Percentiles rank a stretch among this genome's conserved stretches.
These are phyloP conservation scores for Piscicola geometra DNA, from an alignment of 2,888 invertebrate genomes.

Conservation along the genomic window DNA sequence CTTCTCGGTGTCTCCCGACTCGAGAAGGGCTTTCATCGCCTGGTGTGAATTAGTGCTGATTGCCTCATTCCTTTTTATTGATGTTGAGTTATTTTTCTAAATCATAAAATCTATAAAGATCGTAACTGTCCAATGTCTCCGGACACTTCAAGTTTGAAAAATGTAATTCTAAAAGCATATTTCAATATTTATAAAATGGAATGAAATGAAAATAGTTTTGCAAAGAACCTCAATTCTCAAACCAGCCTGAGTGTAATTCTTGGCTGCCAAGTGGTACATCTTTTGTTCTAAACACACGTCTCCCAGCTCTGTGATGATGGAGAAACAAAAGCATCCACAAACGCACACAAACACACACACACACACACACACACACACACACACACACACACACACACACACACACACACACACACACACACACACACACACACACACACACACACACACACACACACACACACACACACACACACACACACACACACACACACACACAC, in stretches of 20 bases:
- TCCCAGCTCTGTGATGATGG: slow-evolving; percentile 77
- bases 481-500: slow-evolving; percentile 19
- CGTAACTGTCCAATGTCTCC: not conserved
- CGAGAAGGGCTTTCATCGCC: slow-evolving; percentile 91
- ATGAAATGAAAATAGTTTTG: not conserved
- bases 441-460: slow-evolving; percentile 22
- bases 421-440: slow-evolving; percentile 16
- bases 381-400: slow-evolving; percentile 19
- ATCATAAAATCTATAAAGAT: not conserved
- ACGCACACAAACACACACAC: slow-evolving; percentile 14
- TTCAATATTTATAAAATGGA: not conserved
- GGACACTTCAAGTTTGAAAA: not conserved
- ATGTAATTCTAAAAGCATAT: not conserved
- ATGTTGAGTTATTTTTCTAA: too few relatives aligned
- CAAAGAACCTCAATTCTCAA: slow-evolving; percentile 70
- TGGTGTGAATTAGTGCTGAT: slow-evolving; percentile 52
- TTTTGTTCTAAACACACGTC: slow-evolving; percentile 86
- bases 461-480: slow-evolving; percentile 23
- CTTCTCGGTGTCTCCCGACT: slow-evolving; percentile 94
- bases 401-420: slow-evolving; percentile 11
- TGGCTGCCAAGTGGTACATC: slow-evolving; percentile 91
- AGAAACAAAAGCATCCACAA: too few relatives aligned
- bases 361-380: slow-evolving; percentile 23
- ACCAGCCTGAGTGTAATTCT: slow-evolving; percentile 92
- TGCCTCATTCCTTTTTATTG: too few relatives aligned